A percentile compares a stretch with the other conserved stretches of the same genome.
phyloP scores from a whole-genome alignment of 2,113 vertebrate genomes.

The Syrmaticus mikado region DNA sequence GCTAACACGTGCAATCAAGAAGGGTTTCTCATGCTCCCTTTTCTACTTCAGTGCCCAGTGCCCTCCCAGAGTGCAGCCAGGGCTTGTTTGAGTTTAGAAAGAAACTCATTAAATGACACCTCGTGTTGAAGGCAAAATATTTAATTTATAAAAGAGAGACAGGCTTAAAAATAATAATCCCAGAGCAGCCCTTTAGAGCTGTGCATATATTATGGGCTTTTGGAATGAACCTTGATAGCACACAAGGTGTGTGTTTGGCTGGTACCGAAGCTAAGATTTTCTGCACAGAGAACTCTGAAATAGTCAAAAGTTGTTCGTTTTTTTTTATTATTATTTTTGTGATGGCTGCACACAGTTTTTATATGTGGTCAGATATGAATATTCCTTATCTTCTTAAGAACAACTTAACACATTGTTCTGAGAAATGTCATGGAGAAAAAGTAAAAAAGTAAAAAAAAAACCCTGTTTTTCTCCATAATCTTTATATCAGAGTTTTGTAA shows the following conservation, averaged over 20 bases:
- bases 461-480: neutral
- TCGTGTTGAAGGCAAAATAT: neutral
- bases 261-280: neutral
- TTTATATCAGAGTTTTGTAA: neutral
- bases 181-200: neutral
- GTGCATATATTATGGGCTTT: neutral
- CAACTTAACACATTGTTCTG: accelerated
- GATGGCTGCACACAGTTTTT: neutral
- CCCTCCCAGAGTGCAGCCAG: neutral
- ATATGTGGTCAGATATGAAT: neutral
- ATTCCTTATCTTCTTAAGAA: neutral
- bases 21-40: neutral
- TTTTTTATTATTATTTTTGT: neutral
- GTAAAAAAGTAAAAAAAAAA: neutral
- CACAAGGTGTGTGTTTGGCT: neutral
- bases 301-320: neutral
- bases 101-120: neutral
- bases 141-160: neutral
- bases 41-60: neutral
- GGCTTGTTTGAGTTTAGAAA: neutral
- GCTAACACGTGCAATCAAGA: neutral
- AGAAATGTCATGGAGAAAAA: neutral
- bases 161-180: neutral
- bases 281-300: neutral
- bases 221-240: neutral